Percentiles rank a stretch among this genome's conserved stretches.
Evolutionary conservation across 2,888 invertebrate species (phyloP).

Genomic region (Andrena minutula): DNA sequence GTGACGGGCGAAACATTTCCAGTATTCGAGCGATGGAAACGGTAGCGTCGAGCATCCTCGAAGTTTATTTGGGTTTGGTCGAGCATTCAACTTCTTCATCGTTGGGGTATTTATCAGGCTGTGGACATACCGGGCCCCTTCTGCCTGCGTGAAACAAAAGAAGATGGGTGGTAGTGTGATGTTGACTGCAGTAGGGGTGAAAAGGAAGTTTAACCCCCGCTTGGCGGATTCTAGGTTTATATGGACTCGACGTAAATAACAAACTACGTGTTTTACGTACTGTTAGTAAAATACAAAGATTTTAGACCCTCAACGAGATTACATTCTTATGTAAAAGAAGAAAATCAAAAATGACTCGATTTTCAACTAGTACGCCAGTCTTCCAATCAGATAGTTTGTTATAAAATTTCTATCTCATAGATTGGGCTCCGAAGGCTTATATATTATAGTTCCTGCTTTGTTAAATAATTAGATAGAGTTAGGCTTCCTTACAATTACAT

Average conservation of each 20-base stretch:
- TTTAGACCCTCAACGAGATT: background rate
- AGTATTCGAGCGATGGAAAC: slow-evolving; percentile 84
- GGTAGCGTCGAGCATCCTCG: slow-evolving; percentile 29
- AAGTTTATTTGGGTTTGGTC: slow-evolving; percentile 28
- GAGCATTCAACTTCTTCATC: slow-evolving; percentile 37
- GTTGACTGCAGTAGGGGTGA: background rate
- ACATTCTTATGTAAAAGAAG: too few species aligned
- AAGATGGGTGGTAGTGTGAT: background rate
- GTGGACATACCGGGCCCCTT: slow-evolving; percentile 40
- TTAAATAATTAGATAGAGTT: too few species aligned
- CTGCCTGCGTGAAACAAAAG: slow-evolving; percentile 22
- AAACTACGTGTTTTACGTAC: too few species aligned
- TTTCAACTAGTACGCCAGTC: too few species aligned
- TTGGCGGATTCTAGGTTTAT: too few species aligned
- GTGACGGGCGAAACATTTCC: slow-evolving; percentile 91
- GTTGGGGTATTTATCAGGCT: slow-evolving; percentile 23
- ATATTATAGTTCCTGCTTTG: background rate
- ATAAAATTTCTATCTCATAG: too few species aligned
- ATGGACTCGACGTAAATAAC: too few species aligned
- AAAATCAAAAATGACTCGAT: too few species aligned
- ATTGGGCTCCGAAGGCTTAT: too few species aligned
- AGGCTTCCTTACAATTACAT: slow-evolving; percentile 87
- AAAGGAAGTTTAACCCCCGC: too few species aligned
- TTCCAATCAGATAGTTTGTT: too few species aligned
- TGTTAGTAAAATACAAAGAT: background rate